phyloP scores from a whole-genome alignment of 1,140 invertebrate genomes.

The Orius insidiosus region DNA sequence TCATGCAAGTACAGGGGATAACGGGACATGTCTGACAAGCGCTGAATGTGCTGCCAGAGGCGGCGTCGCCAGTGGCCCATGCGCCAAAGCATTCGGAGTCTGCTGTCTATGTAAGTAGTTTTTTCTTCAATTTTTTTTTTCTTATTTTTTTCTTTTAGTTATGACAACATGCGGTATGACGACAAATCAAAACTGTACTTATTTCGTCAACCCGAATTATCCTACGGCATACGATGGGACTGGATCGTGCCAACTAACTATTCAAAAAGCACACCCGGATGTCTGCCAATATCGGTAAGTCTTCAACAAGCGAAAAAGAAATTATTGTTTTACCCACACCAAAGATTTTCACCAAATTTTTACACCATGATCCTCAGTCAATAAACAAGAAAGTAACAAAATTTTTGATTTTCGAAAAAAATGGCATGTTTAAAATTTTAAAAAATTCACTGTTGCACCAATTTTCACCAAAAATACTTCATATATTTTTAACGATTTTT shows the following conservation, averaged over 20 bases:
- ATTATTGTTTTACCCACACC: no score
- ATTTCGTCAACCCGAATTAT: slow-evolving; percentile 66
- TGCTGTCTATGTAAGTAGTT: slow-evolving; percentile 51
- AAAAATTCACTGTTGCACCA: no score
- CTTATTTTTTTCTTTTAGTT: slow-evolving; percentile 31
- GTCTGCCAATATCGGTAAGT: slow-evolving; percentile 62
- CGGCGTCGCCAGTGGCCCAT: slow-evolving; percentile 51
- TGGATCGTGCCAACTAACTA: slow-evolving; percentile 63
- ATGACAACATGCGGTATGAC: slow-evolving; percentile 54
- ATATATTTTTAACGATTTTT: no score
- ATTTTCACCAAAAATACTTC: no score
- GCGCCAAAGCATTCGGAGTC: slow-evolving; percentile 54
- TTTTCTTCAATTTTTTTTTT: slow-evolving; percentile 11
- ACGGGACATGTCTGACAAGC: slow-evolving; percentile 53
- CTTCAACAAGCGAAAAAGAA: no score
- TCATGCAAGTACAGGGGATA: slow-evolving; percentile 46
- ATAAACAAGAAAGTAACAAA: no score
- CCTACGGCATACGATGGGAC: slow-evolving; percentile 54
- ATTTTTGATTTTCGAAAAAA: no score
- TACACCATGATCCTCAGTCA: no score
- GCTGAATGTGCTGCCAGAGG: slow-evolving; percentile 46
- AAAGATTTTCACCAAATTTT: no score
- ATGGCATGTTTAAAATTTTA: no score
- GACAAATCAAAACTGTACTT: slow-evolving; percentile 60
- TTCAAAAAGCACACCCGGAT: slow-evolving; percentile 53